Evolutionary conservation across 2,888 invertebrate genomes (phyloP).

Genomic region (Eremobia ochroleuca): DNA sequence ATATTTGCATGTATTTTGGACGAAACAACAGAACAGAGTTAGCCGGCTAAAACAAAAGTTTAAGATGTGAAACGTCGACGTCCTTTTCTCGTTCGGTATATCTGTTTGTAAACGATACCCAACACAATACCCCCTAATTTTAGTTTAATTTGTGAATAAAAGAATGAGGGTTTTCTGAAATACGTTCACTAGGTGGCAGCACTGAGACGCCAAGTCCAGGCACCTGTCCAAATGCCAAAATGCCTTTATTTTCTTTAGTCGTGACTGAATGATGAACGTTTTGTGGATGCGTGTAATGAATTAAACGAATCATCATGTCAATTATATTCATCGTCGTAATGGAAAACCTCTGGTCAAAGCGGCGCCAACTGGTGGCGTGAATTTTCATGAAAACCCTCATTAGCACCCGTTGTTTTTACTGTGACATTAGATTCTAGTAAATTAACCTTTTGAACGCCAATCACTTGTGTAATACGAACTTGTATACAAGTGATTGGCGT

Average conservation of each 20-base stretch:
- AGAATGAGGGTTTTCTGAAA: not conserved
- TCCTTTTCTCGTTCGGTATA: not conserved
- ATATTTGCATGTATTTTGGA: not conserved
- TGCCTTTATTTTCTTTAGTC: not conserved
- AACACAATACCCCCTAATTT: not conserved
- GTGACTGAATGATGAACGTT: not conserved
- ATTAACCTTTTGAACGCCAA: no score
- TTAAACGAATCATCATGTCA: not conserved
- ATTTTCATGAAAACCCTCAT: not conserved
- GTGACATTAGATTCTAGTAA: conserved; percentile 19
- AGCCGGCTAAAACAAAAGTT: not conserved
- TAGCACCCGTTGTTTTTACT: not conserved
- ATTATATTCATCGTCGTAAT: not conserved
- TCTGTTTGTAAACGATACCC: conserved; percentile 1
- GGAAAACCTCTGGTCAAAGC: not conserved
- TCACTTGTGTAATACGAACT: no score
- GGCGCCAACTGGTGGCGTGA: not conserved
- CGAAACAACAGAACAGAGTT: not conserved
- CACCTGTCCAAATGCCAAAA: not conserved
- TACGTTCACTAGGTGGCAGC: conserved; percentile 1
- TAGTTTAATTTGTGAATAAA: not conserved
- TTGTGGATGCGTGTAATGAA: not conserved
- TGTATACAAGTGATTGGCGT: no score
- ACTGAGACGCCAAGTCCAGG: not conserved
- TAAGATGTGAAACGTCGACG: not conserved